Evolutionary conservation across 1,140 invertebrate genomes (phyloP).

Genomic region (Coenobita brevimanus): DNA sequence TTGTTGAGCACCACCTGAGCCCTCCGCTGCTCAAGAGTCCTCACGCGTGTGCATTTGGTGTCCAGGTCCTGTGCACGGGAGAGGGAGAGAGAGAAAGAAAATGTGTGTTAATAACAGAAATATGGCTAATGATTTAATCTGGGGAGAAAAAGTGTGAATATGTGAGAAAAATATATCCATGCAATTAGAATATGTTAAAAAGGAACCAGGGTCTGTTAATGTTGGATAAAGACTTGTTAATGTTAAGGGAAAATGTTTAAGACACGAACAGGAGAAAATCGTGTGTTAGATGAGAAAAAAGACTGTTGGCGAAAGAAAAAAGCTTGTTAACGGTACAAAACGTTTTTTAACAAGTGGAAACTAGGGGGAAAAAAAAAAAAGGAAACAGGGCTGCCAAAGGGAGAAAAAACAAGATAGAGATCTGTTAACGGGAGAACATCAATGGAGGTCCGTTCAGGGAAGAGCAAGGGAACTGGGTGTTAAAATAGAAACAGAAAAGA

Average conservation of each 20-base stretch:
- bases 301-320: background rate
- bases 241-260: background rate
- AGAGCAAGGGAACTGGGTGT: background rate
- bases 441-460: background rate
- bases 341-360: too few species aligned
- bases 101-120: too few species aligned
- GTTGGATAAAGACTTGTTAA: too few species aligned
- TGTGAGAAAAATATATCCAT: too few species aligned
- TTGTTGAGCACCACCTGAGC: slow-evolving; percentile 63
- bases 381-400: background rate
- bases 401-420: background rate
- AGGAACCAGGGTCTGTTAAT: too few species aligned
- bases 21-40: slow-evolving; percentile 64
- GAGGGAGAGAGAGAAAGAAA: slow-evolving; percentile 52
- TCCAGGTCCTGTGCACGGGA: slow-evolving; percentile 67
- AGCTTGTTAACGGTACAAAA: too few species aligned
- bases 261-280: background rate
- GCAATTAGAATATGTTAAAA: too few species aligned
- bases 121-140: too few species aligned
- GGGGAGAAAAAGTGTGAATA: too few species aligned
- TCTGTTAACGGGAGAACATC: background rate
- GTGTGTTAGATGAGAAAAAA: background rate
- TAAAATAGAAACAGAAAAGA: background rate
- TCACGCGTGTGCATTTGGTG: slow-evolving; percentile 66
- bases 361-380: background rate